Evolutionary conservation across 2,113 vertebrate genomes (phyloP).

Genomic region (Paradoxurus hermaphroditus): DNA sequence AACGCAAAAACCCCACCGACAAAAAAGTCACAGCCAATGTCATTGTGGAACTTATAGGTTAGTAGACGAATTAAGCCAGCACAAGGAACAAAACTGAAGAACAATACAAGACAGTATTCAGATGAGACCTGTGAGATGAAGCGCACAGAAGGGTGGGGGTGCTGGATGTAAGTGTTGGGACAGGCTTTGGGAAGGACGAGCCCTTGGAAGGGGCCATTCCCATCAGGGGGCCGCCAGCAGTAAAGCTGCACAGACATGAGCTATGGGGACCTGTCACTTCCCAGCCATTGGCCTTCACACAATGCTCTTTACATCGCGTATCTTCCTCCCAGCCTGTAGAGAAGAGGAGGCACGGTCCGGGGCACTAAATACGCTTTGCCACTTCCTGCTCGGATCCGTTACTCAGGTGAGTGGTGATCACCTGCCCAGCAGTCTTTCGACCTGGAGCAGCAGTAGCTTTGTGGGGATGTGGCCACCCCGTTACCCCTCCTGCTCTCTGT

Average conservation of each 20-base stretch:
- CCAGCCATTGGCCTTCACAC: fast-evolving
- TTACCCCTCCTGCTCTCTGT: neutral
- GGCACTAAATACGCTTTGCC: neutral
- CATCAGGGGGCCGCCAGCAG: neutral
- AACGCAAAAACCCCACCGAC: neutral
- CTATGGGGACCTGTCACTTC: neutral
- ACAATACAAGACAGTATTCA: neutral
- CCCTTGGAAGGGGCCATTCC: neutral
- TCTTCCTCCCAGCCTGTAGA: neutral
- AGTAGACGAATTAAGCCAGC: neutral
- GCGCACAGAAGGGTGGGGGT: neutral
- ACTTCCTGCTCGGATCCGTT: neutral
- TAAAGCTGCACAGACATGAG: neutral
- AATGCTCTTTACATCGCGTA: neutral
- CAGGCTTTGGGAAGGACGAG: neutral
- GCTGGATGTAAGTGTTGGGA: neutral
- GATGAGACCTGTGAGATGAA: neutral
- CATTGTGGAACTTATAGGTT: neutral
- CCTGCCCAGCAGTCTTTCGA: neutral
- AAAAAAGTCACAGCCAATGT: neutral
- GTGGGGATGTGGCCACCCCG: neutral
- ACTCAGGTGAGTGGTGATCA: neutral
- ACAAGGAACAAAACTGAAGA: neutral
- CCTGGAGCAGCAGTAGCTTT: neutral
- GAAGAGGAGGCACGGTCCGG: neutral